phyloP scores from a whole-genome alignment of 2,113 vertebrate species.

The Alouatta palliata region DNA sequence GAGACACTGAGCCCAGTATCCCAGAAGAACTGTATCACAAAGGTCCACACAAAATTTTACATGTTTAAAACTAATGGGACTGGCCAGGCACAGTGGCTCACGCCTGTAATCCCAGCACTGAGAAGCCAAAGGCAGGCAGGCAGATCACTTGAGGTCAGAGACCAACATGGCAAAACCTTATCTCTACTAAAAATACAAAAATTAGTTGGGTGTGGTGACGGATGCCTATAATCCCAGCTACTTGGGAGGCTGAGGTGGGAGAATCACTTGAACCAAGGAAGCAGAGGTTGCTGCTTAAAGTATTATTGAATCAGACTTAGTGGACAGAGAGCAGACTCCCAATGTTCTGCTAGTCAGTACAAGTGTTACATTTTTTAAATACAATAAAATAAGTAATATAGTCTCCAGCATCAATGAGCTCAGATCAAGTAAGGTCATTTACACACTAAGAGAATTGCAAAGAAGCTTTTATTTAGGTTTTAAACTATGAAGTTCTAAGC shows the following conservation, averaged over 20 bases:
- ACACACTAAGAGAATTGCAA: not conserved
- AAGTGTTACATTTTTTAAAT: not conserved
- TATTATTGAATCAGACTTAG: not conserved
- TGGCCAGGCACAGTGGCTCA: too few relatives aligned
- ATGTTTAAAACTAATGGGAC: not conserved
- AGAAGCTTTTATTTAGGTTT: not conserved
- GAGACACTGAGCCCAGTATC: too few relatives aligned
- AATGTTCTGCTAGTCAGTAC: constrained; percentile 15
- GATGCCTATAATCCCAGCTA: too few relatives aligned
- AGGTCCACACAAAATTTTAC: not conserved
- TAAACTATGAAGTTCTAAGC: constrained; percentile 8
- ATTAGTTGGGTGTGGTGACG: too few relatives aligned
- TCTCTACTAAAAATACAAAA: too few relatives aligned
- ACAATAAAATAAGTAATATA: not conserved
- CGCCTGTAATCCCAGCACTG: too few relatives aligned
- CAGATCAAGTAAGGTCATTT: not conserved
- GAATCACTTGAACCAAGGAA: too few relatives aligned
- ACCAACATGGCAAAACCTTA: too few relatives aligned
- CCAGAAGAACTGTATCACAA: not conserved
- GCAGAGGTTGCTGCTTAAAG: not conserved
- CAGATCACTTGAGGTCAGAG: too few relatives aligned
- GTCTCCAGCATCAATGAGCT: not conserved
- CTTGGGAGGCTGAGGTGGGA: too few relatives aligned
- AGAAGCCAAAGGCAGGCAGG: too few relatives aligned
- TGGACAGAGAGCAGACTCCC: not conserved